Percentiles rank a stretch among this genome's conserved stretches.
phyloP scores from a whole-genome alignment of 2,797 vertebrate species.

The Halcyon chelicuti region DNA sequence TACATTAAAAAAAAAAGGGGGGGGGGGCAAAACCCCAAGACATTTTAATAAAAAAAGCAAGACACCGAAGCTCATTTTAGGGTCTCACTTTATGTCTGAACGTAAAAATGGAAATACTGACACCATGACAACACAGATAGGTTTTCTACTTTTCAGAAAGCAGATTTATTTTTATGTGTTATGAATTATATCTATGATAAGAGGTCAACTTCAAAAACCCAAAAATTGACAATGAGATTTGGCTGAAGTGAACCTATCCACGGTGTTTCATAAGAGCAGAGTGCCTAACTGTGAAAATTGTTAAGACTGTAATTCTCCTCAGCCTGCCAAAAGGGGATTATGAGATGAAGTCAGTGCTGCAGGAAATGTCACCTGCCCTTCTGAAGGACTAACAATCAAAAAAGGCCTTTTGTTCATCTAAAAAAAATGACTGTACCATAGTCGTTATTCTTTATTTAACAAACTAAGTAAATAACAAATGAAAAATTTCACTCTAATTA shows the following conservation, averaged over 20 bases:
- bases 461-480: neutral
- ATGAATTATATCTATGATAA: conserved; percentile 58
- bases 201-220: conserved; percentile 54
- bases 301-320: conserved; percentile 55
- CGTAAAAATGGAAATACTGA: conserved; percentile 53
- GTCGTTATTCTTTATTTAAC: neutral
- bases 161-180: conserved; percentile 68
- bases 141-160: conserved; percentile 65
- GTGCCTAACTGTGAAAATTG: conserved; percentile 36
- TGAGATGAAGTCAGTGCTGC: conserved; percentile 41
- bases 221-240: conserved; percentile 58
- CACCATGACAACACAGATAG: conserved; percentile 52
- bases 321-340: conserved; percentile 58
- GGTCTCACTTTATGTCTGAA: conserved; percentile 17
- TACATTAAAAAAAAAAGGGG: neutral
- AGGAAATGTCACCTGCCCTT: conserved; percentile 68
- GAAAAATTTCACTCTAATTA: neutral
- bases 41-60: neutral
- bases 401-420: neutral
- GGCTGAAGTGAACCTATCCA: conserved; percentile 25
- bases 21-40: neutral
- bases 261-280: conserved; percentile 24
- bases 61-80: neutral
- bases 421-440: neutral
- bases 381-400: conserved; percentile 58